Base-by-base conservation (phyloP, 1,140 invertebrate genomes). In the Heliconius melpomene region DNA sequence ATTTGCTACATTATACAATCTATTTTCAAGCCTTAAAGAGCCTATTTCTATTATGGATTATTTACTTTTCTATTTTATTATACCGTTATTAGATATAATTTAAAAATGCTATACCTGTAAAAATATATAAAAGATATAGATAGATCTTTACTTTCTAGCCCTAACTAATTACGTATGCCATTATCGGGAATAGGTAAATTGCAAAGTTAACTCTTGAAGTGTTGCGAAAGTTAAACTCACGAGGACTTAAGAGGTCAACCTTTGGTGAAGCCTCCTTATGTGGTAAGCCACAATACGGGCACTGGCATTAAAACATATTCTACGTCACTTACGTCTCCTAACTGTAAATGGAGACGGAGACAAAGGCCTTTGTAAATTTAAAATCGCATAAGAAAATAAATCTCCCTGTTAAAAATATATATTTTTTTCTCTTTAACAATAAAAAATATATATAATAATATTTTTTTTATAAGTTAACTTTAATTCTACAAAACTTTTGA, bases 161-260 rank as follows among this genome's bases (percentile, higher is more conserved):
- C 5, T 3, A 29, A 26, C 23, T 66, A 66, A 66, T 66, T 66
- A 66, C 23, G 26, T 66, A 66, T 66, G 60, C 60, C 60, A 66
- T 66, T 66, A 66, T 66, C 23, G 26, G 23, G 11, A 26, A 57
- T 57, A 57, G 54, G 20, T 23, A 57, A 66, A 66, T 66, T 66
- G 60, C 20, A 16, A 29, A 66, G 54, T 70, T 71, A 36, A n/a
- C 3, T 77, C 46, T 36, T 76, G 32, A 66, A 66, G 26, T 23
- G 74, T 76, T 29, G 75, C 57, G 29, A 66, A 70, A 46, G 75
- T 77, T 70, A 77, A 60, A 11, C 38, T 46, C 38, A 46, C 60
- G 60, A 66, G 40, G 75, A 40, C 36, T 77, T 36, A 77, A 77
- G 75, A 29, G 60, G 57, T 26, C 29, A 29, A 36, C 29, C 75